These are phyloP conservation scores for Plestiodon gilberti DNA, from an alignment of 2,113 vertebrate genomes.

Conservation along the genomic window DNA sequence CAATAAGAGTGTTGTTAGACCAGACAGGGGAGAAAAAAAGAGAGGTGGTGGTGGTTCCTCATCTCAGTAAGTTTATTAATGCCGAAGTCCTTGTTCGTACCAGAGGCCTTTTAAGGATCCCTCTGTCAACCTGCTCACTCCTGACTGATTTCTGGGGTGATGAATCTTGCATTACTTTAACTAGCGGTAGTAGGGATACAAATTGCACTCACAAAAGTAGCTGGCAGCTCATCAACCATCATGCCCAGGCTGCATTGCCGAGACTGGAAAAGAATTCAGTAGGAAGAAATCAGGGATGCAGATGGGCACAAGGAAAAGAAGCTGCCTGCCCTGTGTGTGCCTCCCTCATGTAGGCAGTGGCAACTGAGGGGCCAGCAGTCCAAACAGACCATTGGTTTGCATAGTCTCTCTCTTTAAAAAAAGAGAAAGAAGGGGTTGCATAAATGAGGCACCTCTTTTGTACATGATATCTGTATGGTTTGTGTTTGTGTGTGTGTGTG, in stretches of 20 bases:
- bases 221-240: constrained; percentile 30
- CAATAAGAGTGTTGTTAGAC: constrained; percentile 12
- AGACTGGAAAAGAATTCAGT: neutral
- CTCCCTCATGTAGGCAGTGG: too few species aligned
- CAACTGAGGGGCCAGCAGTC: too few species aligned
- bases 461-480: too few species aligned
- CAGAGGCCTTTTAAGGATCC: constrained; percentile 22
- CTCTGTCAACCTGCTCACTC: constrained; percentile 12
- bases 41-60: neutral
- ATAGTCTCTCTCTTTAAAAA: too few species aligned
- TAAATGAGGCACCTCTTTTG: too few species aligned
- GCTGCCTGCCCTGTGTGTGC: neutral
- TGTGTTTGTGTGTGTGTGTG: too few species aligned
- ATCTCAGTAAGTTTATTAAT: neutral
- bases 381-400: too few species aligned
- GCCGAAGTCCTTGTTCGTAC: neutral
- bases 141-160: constrained; percentile 14
- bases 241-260: neutral
- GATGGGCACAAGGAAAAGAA: neutral
- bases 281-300: neutral
- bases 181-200: constrained; percentile 20
- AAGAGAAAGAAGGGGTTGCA: too few species aligned
- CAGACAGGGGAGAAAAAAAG: neutral
- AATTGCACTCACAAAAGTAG: neutral
- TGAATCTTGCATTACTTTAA: constrained; percentile 21